Evolutionary conservation across 2,797 vertebrate genomes (phyloP).

Genomic region (Gouania willdenowi): DNA sequence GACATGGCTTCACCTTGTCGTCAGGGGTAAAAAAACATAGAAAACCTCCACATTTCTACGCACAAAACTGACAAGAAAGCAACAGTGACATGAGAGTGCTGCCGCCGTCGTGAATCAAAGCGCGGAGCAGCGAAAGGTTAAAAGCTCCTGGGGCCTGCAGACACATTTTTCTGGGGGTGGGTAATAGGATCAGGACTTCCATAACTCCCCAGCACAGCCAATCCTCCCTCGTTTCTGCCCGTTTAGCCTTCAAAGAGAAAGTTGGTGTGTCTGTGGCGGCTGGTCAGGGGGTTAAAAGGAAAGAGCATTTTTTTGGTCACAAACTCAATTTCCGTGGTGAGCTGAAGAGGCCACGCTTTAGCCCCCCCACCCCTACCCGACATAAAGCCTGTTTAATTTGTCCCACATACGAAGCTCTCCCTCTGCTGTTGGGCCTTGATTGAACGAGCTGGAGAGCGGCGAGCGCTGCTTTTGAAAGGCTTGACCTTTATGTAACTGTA

Average conservation of each 20-base stretch:
- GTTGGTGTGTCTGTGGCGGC: slow-evolving; percentile 70
- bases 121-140: slow-evolving; percentile 73
- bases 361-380: slow-evolving; percentile 58
- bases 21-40: slow-evolving; percentile 28
- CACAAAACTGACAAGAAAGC: slow-evolving; percentile 42
- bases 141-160: slow-evolving; percentile 72
- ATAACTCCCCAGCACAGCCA: slow-evolving; percentile 75
- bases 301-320: slow-evolving; percentile 73
- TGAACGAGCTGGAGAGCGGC: slow-evolving; percentile 24
- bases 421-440: slow-evolving; percentile 21
- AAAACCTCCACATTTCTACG: slow-evolving; percentile 37
- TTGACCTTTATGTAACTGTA: slow-evolving; percentile 17
- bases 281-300: slow-evolving; percentile 68
- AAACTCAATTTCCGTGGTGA: slow-evolving; percentile 81
- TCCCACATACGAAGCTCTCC: slow-evolving; percentile 54
- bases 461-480: slow-evolving; percentile 1
- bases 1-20: slow-evolving; percentile 16
- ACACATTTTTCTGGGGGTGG: slow-evolving; percentile 74
- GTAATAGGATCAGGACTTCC: slow-evolving; percentile 81
- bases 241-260: slow-evolving; percentile 77
- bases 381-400: slow-evolving; percentile 74
- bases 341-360: slow-evolving; percentile 69
- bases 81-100: slow-evolving; percentile 42
- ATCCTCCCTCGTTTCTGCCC: slow-evolving; percentile 72
- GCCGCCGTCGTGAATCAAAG: slow-evolving; percentile 63